Evolutionary conservation across 2,888 invertebrate species (phyloP).

Genomic region (Gandaritis pyraliata): DNA sequence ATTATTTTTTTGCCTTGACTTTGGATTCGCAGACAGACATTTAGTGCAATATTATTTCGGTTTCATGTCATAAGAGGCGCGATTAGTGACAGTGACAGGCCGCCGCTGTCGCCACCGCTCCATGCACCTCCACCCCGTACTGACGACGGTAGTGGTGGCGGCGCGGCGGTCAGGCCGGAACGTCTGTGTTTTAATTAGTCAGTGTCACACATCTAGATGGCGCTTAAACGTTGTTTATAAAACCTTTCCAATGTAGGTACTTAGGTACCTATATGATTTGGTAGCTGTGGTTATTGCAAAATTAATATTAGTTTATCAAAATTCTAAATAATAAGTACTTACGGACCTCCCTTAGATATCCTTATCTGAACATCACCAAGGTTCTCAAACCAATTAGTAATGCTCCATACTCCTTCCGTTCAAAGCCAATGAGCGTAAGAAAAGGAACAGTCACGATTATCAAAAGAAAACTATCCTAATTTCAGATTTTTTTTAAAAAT

Average conservation of each 20-base stretch:
- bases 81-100: conserved; percentile 37
- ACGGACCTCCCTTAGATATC: too few relatives aligned
- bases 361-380: too few relatives aligned
- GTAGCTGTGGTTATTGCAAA: too few relatives aligned
- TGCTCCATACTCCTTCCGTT: neutral
- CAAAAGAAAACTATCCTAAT: neutral
- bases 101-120: conserved; percentile 17
- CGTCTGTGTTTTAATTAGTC: conserved; percentile 63
- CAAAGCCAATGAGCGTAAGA: conserved; percentile 22
- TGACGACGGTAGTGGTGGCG: conserved; percentile 10
- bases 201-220: conserved; percentile 46
- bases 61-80: conserved; percentile 61
- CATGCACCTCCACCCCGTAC: neutral
- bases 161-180: conserved; percentile 33
- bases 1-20: conserved; percentile 79
- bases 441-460: conserved; percentile 6
- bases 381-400: conserved; percentile 6
- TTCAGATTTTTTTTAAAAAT: neutral
- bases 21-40: conserved; percentile 80
- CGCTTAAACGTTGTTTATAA: conserved; percentile 36
- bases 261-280: neutral
- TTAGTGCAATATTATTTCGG: conserved; percentile 69
- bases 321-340: too few relatives aligned
- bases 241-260: too few relatives aligned
- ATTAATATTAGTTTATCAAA: too few relatives aligned